Evolutionary conservation across 2,888 invertebrate genomes (phyloP).

Genomic region (Scrobipalpa atriplicella): DNA sequence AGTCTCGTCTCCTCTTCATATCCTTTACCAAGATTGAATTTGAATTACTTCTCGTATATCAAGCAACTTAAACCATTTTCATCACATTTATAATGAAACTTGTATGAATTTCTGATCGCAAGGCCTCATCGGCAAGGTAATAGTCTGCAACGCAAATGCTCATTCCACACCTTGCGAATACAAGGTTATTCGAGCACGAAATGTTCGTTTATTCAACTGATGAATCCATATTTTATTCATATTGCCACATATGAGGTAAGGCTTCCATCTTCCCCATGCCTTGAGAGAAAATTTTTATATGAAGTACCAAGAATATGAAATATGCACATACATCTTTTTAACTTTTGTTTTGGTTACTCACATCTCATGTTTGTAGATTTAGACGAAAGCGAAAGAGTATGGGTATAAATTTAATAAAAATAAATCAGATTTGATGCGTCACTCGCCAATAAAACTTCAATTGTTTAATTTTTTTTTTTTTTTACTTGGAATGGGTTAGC

Average conservation of each 20-base stretch:
- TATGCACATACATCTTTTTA: constrained; percentile 48
- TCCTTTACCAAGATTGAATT: too few species aligned
- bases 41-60: too few species aligned
- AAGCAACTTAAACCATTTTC: background rate
- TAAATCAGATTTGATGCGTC: background rate
- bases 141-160: constrained; percentile 47
- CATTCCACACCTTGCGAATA: constrained; percentile 53
- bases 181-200: constrained; percentile 57
- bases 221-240: constrained; percentile 78
- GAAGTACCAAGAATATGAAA: constrained; percentile 46
- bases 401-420: background rate
- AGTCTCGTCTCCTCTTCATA: too few species aligned
- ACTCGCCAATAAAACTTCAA: background rate
- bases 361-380: background rate
- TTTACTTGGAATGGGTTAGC: too few species aligned
- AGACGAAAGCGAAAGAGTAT: background rate
- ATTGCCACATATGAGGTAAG: constrained; percentile 58
- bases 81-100: background rate
- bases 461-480: too few species aligned
- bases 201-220: constrained; percentile 72
- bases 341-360: constrained; percentile 30
- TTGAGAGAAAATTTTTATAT: constrained; percentile 37
- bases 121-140: constrained; percentile 24
- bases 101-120: constrained; percentile 18
- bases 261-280: constrained; percentile 46